These are phyloP conservation scores for Echinops telfairi DNA, from an alignment of 2,113 vertebrate genomes.

Conservation along the genomic window DNA sequence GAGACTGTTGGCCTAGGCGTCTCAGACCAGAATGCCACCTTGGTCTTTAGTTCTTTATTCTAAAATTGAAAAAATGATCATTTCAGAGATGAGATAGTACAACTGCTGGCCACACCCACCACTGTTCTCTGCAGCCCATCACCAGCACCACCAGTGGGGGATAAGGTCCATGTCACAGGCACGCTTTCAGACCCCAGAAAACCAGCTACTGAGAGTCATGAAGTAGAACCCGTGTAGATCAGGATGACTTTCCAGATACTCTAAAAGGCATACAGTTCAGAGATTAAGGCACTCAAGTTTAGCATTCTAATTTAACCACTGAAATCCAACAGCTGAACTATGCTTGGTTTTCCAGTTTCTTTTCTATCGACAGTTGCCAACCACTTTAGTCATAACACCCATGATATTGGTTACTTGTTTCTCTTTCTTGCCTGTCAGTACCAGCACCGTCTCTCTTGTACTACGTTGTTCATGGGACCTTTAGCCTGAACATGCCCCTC, in stretches of 20 bases:
- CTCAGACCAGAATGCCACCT: constrained; percentile 78
- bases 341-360: too few relatives aligned
- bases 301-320: neutral
- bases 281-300: neutral
- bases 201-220: neutral
- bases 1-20: constrained; percentile 65
- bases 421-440: neutral
- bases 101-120: neutral
- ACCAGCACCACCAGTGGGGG: neutral
- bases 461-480: neutral
- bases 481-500: neutral
- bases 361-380: constrained; percentile 18
- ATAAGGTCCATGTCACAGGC: neutral
- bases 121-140: neutral
- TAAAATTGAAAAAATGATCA: constrained; percentile 66
- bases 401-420: neutral
- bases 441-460: neutral
- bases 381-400: neutral
- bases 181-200: neutral
- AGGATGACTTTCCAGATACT: neutral
- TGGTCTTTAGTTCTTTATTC: constrained; percentile 87
- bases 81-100: neutral
- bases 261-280: neutral
- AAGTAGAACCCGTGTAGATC: neutral
- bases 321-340: constrained; percentile 11